A percentile compares a stretch with the other conserved stretches of the same genome.
Evolutionary conservation across 2,113 vertebrate species (phyloP).

Genomic region (Rhea americana): DNA sequence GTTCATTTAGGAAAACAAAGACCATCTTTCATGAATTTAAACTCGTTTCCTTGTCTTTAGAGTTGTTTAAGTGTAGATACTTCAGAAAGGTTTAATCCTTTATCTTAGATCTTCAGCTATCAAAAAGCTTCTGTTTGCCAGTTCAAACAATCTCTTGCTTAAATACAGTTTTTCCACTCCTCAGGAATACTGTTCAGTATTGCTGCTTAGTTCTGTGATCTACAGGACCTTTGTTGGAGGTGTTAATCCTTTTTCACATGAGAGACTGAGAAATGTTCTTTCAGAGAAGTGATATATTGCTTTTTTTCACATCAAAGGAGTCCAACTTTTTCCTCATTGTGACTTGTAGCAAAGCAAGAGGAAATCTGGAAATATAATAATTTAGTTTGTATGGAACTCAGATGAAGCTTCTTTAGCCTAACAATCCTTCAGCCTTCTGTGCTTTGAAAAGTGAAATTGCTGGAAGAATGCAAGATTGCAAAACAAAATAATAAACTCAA

Average conservation of each 20-base stretch:
- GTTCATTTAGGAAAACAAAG: slow-evolving; percentile 69
- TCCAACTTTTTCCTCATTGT: slow-evolving; percentile 65
- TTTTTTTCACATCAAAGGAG: slow-evolving; percentile 81
- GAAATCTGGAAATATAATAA: slow-evolving; percentile 80
- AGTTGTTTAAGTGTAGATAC: slow-evolving; percentile 60
- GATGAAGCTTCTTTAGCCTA: slow-evolving; percentile 62
- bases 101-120: slow-evolving; percentile 78
- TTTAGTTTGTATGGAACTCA: slow-evolving; percentile 63
- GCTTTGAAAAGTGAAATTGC: slow-evolving; percentile 49
- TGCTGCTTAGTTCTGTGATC: slow-evolving; percentile 78
- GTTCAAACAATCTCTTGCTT: slow-evolving; percentile 77
- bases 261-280: slow-evolving; percentile 84
- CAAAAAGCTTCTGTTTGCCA: slow-evolving; percentile 81
- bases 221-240: slow-evolving; percentile 81
- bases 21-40: slow-evolving; percentile 59
- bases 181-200: slow-evolving; percentile 75
- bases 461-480: slow-evolving; percentile 30
- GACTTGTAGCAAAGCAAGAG: slow-evolving; percentile 69
- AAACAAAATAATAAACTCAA: slow-evolving; percentile 16
- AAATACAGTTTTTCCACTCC: slow-evolving; percentile 80
- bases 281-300: slow-evolving; percentile 83
- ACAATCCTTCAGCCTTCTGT: slow-evolving; percentile 25
- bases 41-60: slow-evolving; percentile 63
- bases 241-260: slow-evolving; percentile 87
- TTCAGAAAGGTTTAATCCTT: slow-evolving; percentile 69